A percentile compares a stretch with the other conserved stretches of the same genome.
These are phyloP conservation scores for Sebastes iracundus DNA, from an alignment of 2,797 vertebrate species.

Conservation along the genomic window DNA sequence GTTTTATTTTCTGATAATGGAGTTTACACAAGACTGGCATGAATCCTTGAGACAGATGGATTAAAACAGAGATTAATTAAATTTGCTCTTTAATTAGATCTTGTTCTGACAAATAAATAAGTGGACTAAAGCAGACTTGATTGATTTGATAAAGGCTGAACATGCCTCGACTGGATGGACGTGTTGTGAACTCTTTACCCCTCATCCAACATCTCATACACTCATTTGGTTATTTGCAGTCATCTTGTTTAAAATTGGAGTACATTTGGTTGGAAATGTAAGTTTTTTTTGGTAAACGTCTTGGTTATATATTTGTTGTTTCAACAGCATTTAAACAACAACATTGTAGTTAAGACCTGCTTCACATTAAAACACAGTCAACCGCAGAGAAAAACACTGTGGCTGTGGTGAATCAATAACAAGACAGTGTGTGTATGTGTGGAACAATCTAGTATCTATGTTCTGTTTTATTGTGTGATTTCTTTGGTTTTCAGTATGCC, in stretches of 20 bases:
- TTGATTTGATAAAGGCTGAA: not conserved
- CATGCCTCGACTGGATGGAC: not conserved
- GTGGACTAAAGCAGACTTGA: not conserved
- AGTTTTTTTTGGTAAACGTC: not conserved
- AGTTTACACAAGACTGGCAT: not conserved
- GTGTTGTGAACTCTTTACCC: not conserved
- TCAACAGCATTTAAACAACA: not conserved
- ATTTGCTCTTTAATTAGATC: not conserved
- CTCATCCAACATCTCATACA: not conserved
- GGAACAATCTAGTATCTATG: no score
- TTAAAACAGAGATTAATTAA: not conserved
- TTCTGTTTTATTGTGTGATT: no score
- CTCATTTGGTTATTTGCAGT: not conserved
- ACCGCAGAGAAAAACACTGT: not conserved
- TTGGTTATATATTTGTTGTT: not conserved
- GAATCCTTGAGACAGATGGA: not conserved
- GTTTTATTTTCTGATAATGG: not conserved
- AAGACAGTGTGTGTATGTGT: no score
- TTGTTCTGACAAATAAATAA: not conserved
- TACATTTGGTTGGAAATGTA: not conserved
- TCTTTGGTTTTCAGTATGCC: no score
- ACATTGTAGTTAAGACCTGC: not conserved
- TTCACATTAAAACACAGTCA: not conserved
- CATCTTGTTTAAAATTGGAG: not conserved
- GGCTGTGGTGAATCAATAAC: no score